Conservation (phyloP, 2,888 invertebrate genomes). For the Lacanobia oleracea region DNA sequence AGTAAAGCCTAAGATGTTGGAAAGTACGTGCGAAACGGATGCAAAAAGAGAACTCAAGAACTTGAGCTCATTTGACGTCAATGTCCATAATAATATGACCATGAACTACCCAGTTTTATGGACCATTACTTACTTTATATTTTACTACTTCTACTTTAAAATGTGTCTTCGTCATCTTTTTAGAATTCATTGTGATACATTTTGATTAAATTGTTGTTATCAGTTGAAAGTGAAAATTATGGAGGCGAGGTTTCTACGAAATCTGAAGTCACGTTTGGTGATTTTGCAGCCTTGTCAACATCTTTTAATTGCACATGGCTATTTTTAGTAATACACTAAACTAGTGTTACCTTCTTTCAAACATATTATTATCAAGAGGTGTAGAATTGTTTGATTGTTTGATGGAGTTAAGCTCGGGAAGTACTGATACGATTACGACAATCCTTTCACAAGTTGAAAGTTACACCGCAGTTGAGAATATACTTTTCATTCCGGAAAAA, state of each 20-base stretch:
- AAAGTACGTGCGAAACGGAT: conserved; percentile 23
- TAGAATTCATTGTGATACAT: conserved; percentile 29
- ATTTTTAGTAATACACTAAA: neutral
- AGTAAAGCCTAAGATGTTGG: conserved; percentile 18
- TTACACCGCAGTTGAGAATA: too few relatives aligned
- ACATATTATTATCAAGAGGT: neutral
- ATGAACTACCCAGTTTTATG: conserved; percentile 29
- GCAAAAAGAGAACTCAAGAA: conserved; percentile 25
- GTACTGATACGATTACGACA: neutral
- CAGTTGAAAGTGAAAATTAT: neutral
- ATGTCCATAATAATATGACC: conserved; percentile 26
- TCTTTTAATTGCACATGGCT: neutral
- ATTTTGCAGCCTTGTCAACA: neutral
- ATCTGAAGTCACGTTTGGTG: neutral
- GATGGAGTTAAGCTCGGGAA: neutral
- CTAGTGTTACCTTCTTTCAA: neutral
- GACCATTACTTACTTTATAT: conserved; percentile 32
- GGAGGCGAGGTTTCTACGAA: conserved; percentile 12
- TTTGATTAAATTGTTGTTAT: conserved; percentile 31
- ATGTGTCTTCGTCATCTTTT: conserved; percentile 6
- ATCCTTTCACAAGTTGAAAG: too few relatives aligned
- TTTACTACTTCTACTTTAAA: conserved; percentile 11
- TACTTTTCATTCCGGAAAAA: too few relatives aligned
- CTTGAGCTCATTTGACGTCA: conserved; percentile 45
- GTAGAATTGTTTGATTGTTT: neutral